Base-by-base conservation (phyloP, 2,113 vertebrate genomes). In the Syngnathus typhle region DNA sequence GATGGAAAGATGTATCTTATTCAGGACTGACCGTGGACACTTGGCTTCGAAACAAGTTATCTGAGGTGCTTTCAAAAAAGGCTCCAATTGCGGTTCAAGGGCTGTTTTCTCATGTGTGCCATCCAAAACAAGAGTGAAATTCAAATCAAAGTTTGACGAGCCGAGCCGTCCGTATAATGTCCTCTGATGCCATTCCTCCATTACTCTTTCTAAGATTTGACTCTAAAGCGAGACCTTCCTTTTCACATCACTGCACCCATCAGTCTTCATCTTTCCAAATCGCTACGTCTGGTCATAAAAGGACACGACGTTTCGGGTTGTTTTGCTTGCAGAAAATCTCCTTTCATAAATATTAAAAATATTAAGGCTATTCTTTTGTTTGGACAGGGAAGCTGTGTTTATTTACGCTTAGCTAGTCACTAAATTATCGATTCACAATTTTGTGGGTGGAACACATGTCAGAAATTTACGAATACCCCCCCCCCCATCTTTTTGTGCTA, bases 71-170 rank as follows among this genome's bases (percentile, higher is more conserved):
- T 21, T 65, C 46, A 82, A 18, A 55, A 23, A 69, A 71, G 69
- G 62, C 56, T 69, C 41, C n/a, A 13, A 27, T 52, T 27, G 8
- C 5, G 37, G 71, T 74, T 76, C 75, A 81, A 67, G 70, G 67
- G 36, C 60, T 69, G 71, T 64, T 71, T 66, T 60, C 59, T 16
- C 58, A 60, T 37, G 16, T 18, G 36, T 10, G 36, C 36, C 19
- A 43, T 61, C 60, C 44, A 62, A 62, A 44, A 5, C 19, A 39
- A 49, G 46, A 66, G 62, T 64, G 27, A 60, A 19, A 52, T 47
- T 49, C 61, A 54, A 73, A 65, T 55, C 9, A 60, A 64, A 70
- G 12, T 32, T 52, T 52, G 49, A n/a, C 19, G 49, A 21, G 12
- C 36, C 6, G 55, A 58, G 55, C 27, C 27, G 55, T 32, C 21